A percentile compares a stretch with the other conserved stretches of the same genome.
phyloP scores from a whole-genome alignment of 1,140 invertebrate genomes.

The Polypedilum pembai region DNA sequence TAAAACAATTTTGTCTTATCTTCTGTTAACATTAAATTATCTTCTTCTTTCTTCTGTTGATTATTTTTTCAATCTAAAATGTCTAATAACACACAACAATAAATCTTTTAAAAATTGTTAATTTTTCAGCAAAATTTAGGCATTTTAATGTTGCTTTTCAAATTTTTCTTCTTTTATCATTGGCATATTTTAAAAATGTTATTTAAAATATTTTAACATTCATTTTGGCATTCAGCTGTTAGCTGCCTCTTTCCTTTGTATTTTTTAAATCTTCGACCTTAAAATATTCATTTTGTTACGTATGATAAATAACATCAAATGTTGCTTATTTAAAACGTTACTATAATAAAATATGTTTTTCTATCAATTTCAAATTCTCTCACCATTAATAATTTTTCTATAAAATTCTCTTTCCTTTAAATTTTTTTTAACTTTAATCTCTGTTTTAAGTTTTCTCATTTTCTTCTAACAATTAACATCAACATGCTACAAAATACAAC shows the following conservation, averaged over 20 bases:
- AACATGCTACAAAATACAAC: constrained; percentile 24
- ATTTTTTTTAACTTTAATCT: not conserved
- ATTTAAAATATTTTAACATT: not conserved
- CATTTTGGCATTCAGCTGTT: not conserved
- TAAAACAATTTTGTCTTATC: constrained; percentile 2
- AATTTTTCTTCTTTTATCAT: not conserved
- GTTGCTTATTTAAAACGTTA: not conserved
- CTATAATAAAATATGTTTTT: not conserved
- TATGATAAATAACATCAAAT: constrained; percentile 19
- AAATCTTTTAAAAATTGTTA: constrained; percentile 9
- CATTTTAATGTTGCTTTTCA: constrained; percentile 25
- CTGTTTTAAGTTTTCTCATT: not conserved
- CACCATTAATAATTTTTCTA: not conserved
- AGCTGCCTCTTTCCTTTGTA: too few relatives aligned
- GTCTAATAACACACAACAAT: constrained; percentile 24
- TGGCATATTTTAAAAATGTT: not conserved
- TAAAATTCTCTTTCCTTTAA: not conserved
- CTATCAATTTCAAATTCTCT: not conserved
- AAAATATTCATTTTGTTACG: constrained; percentile 17
- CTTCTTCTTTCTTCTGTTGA: not conserved
- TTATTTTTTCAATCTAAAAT: not conserved
- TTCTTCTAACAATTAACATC: constrained; percentile 22
- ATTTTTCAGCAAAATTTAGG: constrained; percentile 7
- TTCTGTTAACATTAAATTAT: constrained; percentile 5
- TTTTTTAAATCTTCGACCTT: not conserved